Base-by-base conservation (phyloP, 2,113 vertebrate species). In the Eolophus roseicapilla region DNA sequence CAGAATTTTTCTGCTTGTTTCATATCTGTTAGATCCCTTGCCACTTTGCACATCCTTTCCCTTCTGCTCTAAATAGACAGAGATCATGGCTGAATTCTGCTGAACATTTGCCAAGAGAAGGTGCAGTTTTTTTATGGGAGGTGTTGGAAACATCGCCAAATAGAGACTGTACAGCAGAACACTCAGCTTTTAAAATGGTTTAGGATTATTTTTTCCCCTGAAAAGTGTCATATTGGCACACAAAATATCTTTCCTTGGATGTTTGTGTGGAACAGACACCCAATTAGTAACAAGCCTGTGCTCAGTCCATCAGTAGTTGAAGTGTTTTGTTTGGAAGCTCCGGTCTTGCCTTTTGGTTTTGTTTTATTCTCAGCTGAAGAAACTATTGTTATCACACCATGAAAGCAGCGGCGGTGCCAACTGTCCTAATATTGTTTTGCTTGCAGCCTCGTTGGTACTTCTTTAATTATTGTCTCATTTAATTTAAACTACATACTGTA, bases 91-190 rank as follows among this genome's bases (percentile, higher is more conserved):
- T 75, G n/a, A 2, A 11, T 78, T 92, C 86, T 70, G 46, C 43
- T 96, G 76, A 95, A 88, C 33, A 31, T 71, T 94, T 86, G 79
- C 90, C 88, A 93, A 75, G 39, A 86, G 47, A 90, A 94, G 47
- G 35, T 82, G 67, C 8, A 80, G 24, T 0, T 1, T 69, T 69
- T 91, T 82, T 71, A 78, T 47, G 12, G 57, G 25, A 82, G 70
- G 15, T 86, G 65, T 88, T 92, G 57, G 85, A 88, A 94, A 82
- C 5, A 73, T 93, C 52, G 60, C 91, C 92, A 93, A 88, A 89
- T 87, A 49, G 23, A 87, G 83, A 39, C 17, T 84, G 39, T 62
- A 46, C 7, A 82, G 73, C 6, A 89, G 46, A 95, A 68, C 74
- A 60, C 8, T 81, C 20, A 33, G 37, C 8, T 91, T 93, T 78